These are phyloP conservation scores for Menidia menidia DNA, from an alignment of 2,797 vertebrate genomes.

Conservation along the genomic window DNA sequence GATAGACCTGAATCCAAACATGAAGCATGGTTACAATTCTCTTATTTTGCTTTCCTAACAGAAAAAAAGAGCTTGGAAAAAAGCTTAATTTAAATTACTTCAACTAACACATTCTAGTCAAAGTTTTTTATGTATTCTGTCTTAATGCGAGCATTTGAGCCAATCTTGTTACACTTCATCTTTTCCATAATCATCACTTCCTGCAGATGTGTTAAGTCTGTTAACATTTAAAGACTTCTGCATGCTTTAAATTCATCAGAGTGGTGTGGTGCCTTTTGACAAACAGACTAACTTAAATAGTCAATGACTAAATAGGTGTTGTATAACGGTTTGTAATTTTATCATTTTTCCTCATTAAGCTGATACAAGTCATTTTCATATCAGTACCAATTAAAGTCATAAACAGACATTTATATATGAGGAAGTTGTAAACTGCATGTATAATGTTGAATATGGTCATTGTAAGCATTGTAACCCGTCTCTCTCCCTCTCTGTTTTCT, in stretches of 20 bases:
- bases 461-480: constrained; percentile 48
- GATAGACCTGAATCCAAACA: constrained; percentile 37
- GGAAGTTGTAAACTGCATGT: constrained; percentile 24
- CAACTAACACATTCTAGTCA: constrained; percentile 25
- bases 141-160: constrained; percentile 44
- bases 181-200: constrained; percentile 18
- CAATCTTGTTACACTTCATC: constrained; percentile 53
- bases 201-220: constrained; percentile 39
- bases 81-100: constrained; percentile 13
- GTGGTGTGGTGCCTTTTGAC: constrained; percentile 49
- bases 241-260: constrained; percentile 58
- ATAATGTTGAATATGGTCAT: constrained; percentile 21
- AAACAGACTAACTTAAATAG: neutral
- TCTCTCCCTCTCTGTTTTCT: constrained; percentile 46
- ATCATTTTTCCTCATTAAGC: constrained; percentile 20
- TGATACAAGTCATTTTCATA: constrained; percentile 33
- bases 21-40: constrained; percentile 16
- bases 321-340: too few species aligned
- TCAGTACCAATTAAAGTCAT: neutral
- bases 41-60: constrained; percentile 36
- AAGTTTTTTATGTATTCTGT: constrained; percentile 21
- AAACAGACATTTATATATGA: constrained; percentile 11
- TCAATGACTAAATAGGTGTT: too few species aligned
- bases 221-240: constrained; percentile 49
- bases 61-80: neutral